Evolutionary conservation across 2,888 invertebrate genomes (phyloP), one percentile per base, ranked within the genome.

Genomic region (Platycheirus albimanus): DNA sequence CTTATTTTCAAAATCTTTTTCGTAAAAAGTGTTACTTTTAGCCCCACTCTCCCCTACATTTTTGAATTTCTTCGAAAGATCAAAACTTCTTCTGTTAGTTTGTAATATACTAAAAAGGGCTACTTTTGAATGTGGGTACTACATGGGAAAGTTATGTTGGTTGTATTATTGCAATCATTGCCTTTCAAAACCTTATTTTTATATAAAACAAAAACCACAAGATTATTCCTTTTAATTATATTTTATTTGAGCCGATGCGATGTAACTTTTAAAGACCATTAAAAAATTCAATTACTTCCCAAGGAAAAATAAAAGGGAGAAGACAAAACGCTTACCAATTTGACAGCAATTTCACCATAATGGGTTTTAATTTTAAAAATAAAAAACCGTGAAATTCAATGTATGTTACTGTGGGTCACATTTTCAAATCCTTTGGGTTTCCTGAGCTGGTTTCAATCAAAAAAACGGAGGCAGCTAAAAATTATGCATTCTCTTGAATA

Each of bases 401-500:
- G 5, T 30, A n/a, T n/a, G n/a, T n/a, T 5, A 28, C 3, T 56
- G n/a, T 20, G 38, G 56, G 56, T 11, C 58, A 28, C 24, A 58
- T 28, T 58, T 43, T 28, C 15, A 58, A 58, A 58, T 58, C 58
- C 58, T 58, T 41, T 58, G 61, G 61, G 61, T 28, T 19, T 30
- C 11, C n/a, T 19, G 30, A 19, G 43, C 19, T 28, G 45, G 30
- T 61, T 61, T 61, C 61, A 43, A 61, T 61, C 61, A 45, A 30
- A 61, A 61, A 61, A 43, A 15, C 17, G 43, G 54, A 24, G 67
- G 58, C 41, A 8, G 66, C 15, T 7, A n/a, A 30, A 71, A 58
- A 78, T 71, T 49, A 61, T 61, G 28, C 45, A 61, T 58, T 71
- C 64, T 66, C 64, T 36, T 78, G 51, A 71, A 78, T 78, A 66